These are phyloP conservation scores for Rhadina sibilatrix DNA, from an alignment of 2,113 vertebrate species.

Conservation along the genomic window DNA sequence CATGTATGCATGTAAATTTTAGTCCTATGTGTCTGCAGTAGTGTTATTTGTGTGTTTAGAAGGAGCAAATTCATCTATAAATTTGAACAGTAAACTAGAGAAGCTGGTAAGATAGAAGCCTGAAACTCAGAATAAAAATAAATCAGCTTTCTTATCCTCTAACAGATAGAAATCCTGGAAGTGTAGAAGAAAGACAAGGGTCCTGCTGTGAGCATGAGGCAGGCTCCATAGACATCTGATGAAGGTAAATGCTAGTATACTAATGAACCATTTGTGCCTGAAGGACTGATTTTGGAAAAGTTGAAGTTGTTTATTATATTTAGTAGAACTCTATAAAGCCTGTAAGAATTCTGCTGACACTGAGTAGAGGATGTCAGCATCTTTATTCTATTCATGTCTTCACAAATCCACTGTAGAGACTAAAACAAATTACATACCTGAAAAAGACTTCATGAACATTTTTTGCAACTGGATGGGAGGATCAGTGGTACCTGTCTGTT, in stretches of 20 bases:
- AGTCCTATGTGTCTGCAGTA: background rate
- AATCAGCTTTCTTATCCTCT: slow-evolving; percentile 64
- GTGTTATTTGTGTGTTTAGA: background rate
- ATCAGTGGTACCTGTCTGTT: background rate
- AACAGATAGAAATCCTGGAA: slow-evolving; percentile 67
- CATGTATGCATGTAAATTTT: slow-evolving; percentile 11
- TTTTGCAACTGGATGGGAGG: background rate
- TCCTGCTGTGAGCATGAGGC: slow-evolving; percentile 63
- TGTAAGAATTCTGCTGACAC: background rate
- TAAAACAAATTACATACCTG: background rate
- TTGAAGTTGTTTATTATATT: slow-evolving; percentile 29
- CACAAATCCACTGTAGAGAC: background rate
- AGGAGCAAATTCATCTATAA: slow-evolving; percentile 27
- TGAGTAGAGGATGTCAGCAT: background rate
- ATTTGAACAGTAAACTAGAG: slow-evolving; percentile 38
- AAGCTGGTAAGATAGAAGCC: slow-evolving; percentile 20
- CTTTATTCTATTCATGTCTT: background rate
- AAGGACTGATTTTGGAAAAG: slow-evolving; percentile 45
- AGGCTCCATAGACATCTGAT: slow-evolving; percentile 38
- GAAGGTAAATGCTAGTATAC: slow-evolving; percentile 65
- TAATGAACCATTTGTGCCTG: slow-evolving; percentile 66
- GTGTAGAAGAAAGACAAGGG: slow-evolving; percentile 50
- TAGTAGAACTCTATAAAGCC: background rate
- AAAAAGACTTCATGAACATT: background rate
- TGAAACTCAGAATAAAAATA: slow-evolving; percentile 60